Evolutionary conservation across 2,797 vertebrate species (phyloP).

Genomic region (Mallotus villosus): DNA sequence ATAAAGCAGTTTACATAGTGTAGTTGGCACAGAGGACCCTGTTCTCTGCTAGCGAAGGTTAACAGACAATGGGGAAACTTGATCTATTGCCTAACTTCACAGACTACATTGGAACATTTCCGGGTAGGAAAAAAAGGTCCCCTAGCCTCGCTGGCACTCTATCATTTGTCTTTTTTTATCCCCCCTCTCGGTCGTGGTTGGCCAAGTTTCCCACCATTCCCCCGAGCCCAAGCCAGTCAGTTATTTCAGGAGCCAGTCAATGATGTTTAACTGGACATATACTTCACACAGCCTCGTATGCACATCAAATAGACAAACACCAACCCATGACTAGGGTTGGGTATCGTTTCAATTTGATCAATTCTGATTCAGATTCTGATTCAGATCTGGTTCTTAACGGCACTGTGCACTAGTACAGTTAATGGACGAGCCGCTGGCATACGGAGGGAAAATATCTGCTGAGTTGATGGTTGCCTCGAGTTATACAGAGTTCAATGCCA

Average conservation of each 20-base stretch:
- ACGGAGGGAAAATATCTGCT: too few relatives aligned
- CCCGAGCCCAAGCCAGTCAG: conserved; percentile 7
- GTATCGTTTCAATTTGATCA: too few relatives aligned
- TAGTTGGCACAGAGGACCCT: background rate
- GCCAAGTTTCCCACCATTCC: conserved; percentile 10
- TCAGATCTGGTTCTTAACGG: too few relatives aligned
- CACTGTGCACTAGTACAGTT: too few relatives aligned
- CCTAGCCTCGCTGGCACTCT: too few relatives aligned
- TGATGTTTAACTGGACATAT: background rate
- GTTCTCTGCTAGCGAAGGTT: background rate
- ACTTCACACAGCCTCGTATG: background rate
- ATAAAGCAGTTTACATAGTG: too few relatives aligned
- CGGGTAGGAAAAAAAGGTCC: background rate
- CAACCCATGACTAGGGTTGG: too few relatives aligned
- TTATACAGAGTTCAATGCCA: too few relatives aligned
- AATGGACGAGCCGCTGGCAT: too few relatives aligned
- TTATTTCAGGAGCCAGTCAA: conserved; percentile 11
- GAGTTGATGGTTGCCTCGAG: too few relatives aligned
- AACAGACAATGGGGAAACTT: background rate
- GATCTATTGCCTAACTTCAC: background rate
- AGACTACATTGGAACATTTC: background rate
- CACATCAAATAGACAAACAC: background rate
- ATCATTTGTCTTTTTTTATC: too few relatives aligned
- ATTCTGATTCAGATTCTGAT: too few relatives aligned
- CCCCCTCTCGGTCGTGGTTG: background rate